Percentiles rank a stretch among this genome's conserved stretches.
Evolutionary conservation across 1,140 invertebrate genomes (phyloP).

Genomic region (Drosophila lacteicornis): DNA sequence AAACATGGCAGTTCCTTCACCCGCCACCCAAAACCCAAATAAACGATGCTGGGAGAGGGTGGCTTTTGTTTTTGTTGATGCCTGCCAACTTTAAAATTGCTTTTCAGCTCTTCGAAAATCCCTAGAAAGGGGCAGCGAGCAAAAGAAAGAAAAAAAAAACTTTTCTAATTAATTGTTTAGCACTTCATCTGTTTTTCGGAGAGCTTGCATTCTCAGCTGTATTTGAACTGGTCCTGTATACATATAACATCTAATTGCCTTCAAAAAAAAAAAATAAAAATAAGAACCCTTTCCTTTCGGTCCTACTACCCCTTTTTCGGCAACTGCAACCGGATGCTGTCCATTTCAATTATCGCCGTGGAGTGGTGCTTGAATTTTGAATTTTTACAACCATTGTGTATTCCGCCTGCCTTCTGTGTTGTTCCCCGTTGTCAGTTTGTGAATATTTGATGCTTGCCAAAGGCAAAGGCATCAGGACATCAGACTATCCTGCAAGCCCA

Average conservation of each 20-base stretch:
- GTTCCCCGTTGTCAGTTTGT: constrained; percentile 63
- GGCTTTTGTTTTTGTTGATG: constrained; percentile 37
- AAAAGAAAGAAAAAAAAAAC: constrained; percentile 38
- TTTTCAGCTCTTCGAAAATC: constrained; percentile 35
- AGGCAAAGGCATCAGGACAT: constrained; percentile 1
- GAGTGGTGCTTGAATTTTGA: constrained; percentile 81
- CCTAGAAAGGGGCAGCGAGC: neutral
- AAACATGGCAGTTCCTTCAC: constrained; percentile 18
- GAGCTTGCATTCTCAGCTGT: constrained; percentile 14
- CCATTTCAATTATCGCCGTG: constrained; percentile 79
- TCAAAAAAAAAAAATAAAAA: constrained; percentile 1
- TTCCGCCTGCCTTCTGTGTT: constrained; percentile 8
- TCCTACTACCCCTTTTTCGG: constrained; percentile 41
- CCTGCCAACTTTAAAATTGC: constrained; percentile 67
- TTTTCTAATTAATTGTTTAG: constrained; percentile 77
- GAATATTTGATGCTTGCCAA: constrained; percentile 65
- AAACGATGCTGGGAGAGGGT: constrained; percentile 21
- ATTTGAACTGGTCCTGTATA: constrained; percentile 1
- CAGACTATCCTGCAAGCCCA: neutral
- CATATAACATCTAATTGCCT: constrained; percentile 8
- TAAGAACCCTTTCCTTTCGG: constrained; percentile 9
- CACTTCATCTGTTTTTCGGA: constrained; percentile 54
- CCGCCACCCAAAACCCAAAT: constrained; percentile 31
- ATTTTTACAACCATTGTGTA: constrained; percentile 67
- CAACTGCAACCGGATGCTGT: constrained; percentile 75